Percentiles rank a stretch among this genome's conserved stretches.
These are phyloP conservation scores for Mesorhabditis belari DNA, from an alignment of 2,888 invertebrate species.

Conservation along the genomic window DNA sequence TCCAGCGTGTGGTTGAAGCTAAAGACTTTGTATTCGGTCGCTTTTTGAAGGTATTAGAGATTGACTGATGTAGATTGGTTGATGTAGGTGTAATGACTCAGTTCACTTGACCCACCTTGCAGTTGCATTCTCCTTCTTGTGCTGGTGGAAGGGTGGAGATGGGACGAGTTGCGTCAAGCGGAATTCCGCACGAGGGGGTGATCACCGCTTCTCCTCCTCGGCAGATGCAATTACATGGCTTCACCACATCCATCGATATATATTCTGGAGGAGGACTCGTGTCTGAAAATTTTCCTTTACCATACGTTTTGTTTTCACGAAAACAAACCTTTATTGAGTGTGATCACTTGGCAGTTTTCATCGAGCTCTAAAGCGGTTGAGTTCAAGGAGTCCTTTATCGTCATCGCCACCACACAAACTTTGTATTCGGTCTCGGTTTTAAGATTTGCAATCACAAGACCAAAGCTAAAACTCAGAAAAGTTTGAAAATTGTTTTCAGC, in stretches of 20 bases:
- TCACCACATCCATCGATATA: constrained; percentile 10
- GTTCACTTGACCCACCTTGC: constrained; percentile 8
- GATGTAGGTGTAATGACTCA: no score
- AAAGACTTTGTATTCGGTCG: background rate
- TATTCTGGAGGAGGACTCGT: background rate
- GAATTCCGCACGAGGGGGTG: constrained; percentile 32
- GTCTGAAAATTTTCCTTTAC: background rate
- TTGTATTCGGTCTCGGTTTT: constrained; percentile 40
- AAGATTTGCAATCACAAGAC: constrained; percentile 9
- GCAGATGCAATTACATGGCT: constrained; percentile 41
- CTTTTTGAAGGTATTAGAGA: background rate
- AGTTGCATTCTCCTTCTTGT: constrained; percentile 36
- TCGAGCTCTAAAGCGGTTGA: constrained; percentile 21
- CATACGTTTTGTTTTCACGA: background rate
- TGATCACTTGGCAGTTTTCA: constrained; percentile 29
- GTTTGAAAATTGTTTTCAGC: background rate
- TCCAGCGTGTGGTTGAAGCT: constrained; percentile 24
- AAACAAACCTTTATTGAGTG: constrained; percentile 18
- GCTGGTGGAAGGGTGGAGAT: constrained; percentile 44
- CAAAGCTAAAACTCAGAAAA: background rate
- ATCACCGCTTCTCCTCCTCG: constrained; percentile 37
- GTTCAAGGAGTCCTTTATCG: constrained; percentile 16
- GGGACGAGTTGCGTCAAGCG: constrained; percentile 27
- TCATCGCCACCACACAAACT: constrained; percentile 33
- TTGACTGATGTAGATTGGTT: no score